A percentile compares a stretch with the other conserved stretches of the same genome.
These are phyloP conservation scores for Tupaia tana DNA, from an alignment of 2,113 vertebrate genomes.

Conservation along the genomic window DNA sequence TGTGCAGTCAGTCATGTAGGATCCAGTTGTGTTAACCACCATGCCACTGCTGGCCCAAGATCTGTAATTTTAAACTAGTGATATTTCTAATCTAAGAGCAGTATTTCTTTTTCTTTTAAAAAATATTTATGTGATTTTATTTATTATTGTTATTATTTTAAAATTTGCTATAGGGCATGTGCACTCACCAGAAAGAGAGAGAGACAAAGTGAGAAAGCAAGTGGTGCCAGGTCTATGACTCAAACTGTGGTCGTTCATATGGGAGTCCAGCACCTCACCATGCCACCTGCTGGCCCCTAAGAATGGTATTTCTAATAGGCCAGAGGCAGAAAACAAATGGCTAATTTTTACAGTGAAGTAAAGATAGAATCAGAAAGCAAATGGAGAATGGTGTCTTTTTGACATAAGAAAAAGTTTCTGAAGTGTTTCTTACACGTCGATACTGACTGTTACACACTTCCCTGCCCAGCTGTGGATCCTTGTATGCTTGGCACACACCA, in stretches of 20 bases:
- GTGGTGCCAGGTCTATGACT: no score
- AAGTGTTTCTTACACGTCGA: fast-evolving
- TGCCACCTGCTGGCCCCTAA: no score
- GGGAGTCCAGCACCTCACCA: no score
- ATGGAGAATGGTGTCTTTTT: neutral
- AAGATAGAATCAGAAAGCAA: neutral
- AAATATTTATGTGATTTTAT: no score
- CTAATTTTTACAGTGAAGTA: neutral
- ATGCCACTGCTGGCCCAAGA: neutral
- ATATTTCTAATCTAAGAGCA: neutral
- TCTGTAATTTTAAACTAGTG: neutral
- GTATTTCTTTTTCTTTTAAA: neutral
- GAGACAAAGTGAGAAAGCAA: no score
- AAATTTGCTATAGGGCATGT: no score
- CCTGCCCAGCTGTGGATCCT: constrained; percentile 86
- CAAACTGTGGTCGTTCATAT: no score
- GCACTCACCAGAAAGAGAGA: no score
- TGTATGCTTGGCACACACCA: constrained; percentile 89
- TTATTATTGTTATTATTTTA: no score
- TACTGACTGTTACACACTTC: neutral
- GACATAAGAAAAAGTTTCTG: neutral
- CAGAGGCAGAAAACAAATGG: neutral
- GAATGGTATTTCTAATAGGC: neutral
- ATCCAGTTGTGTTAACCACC: no score
- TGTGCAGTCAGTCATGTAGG: no score